Base-by-base conservation (phyloP, 2,888 invertebrate species). In the Acleris laterana region DNA sequence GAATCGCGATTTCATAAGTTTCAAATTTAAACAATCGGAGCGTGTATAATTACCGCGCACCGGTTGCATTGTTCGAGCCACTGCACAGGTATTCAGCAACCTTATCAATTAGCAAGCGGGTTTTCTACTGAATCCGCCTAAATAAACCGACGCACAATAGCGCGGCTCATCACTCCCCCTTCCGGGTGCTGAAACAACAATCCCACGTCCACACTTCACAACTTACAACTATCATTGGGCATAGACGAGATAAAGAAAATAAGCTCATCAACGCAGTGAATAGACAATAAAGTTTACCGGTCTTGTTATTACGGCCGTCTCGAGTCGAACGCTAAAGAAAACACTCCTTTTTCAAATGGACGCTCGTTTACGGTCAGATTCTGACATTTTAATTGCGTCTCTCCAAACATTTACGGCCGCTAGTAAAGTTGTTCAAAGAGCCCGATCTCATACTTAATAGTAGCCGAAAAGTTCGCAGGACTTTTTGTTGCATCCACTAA, bases 21-120 rank as follows among this genome's bases (percentile, higher is more conserved):
- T 89, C 89, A 90, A 90, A 90, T 86, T 90, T 89, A 82, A 88
- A 88, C 82, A 90, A 89, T 85, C 85, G 85, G 88, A 87, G 88
- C 90, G 84, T 86, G 81, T 77, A 87, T 88, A 91, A 90, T 90
- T 87, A 80, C 71, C 50, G 44, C 70, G 66, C 63, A 77, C 75
- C 72, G 71, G 80, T 89, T 89, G 85, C 89, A 88, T 87, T 89
- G 88, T 90, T 89, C 89, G 79, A 82, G 82, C 84, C 86, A 86
- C 76, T 89, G 90, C 87, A 83, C 91, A 90, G 87, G 84, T 88
- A 90, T 90, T 88, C 88, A 77, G 85, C 84, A 85, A 89, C 81
- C 81, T 66, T 84, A 87, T 84, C 88, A 88, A 90, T 91, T 89
- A 90, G 80, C 77, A 38, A 74, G 72, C 73, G 70, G 73, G 72